Conservation (phyloP, 2,113 vertebrate species). For the Strix aluco region DNA sequence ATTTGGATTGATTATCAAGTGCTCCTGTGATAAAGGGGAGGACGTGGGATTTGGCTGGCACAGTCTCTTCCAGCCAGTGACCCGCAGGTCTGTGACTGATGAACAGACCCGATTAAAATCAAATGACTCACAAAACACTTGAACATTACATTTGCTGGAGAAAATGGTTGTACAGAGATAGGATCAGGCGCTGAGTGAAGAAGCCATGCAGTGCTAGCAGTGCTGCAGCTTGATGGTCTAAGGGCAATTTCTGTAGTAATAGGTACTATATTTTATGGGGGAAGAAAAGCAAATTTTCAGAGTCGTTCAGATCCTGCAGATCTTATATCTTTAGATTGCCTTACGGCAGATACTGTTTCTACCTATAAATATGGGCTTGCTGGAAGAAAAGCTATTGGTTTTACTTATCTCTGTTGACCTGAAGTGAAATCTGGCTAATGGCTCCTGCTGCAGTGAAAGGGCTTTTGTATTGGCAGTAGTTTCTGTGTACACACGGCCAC, state of each 20-base stretch:
- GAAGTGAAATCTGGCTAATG: background rate
- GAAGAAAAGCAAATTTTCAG: background rate
- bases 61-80: background rate
- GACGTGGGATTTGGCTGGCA: background rate
- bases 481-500: background rate
- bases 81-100: background rate
- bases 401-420: slow-evolving; percentile 2
- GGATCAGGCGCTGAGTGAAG: background rate
- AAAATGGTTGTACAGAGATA: background rate
- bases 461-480: background rate
- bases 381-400: background rate
- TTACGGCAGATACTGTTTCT: background rate
- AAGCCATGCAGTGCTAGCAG: background rate
- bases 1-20: background rate
- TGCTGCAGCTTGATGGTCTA: background rate
- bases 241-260: background rate
- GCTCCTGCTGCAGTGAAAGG: background rate
- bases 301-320: background rate
- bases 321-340: background rate
- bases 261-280: background rate
- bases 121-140: background rate
- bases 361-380: background rate
- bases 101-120: background rate
- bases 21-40: background rate
- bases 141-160: background rate